Base-by-base conservation (phyloP, 92 coral and sea anemone species). In the Epizoanthus scotinus region DNA sequence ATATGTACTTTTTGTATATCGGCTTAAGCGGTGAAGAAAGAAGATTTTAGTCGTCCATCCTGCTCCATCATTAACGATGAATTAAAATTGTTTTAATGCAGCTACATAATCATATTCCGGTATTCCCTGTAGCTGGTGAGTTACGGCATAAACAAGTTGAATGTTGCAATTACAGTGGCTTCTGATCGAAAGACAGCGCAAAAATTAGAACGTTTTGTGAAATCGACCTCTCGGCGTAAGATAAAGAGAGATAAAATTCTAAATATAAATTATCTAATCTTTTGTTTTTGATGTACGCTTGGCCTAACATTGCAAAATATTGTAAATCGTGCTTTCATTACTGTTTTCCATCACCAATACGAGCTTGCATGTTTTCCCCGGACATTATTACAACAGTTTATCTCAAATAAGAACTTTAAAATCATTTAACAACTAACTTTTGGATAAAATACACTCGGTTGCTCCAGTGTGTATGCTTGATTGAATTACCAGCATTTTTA, bases 51-150 rank as follows among this genome's bases (percentile, higher is more conserved):
- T 22, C 28, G 69, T 64, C 9, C 22, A 29, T 8, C n/a, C 40
- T 29, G 69, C 42, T 15, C 69, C 15, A 17, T 28, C 69, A 64
- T 64, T 64, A 64, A 64, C 29, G 70, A 8, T 64, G 22, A 64
- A 64, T 64, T 64, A 64, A 64, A 38, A 64, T 64, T 20, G 44
- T 12, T 8, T 64, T 64, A 64, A 64, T 64, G n/a, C 21, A 7
- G 38, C 21, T 13, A 64, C 28, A 64, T 29, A 29, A 17, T 64
- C n/a, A n/a, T n/a, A 17, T 64, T 29, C 22, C 34, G 12, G 40
- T n/a, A 17, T 64, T 29, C 22, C 34, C 24, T 34, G 44, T 64
- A 13, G 70, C 47, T 27, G 47, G 4, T 29, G 20, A 64, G 22
- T 15, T 17, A 27, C 70, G 70, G 28, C 17, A 18, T 29, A 64